Conservation (phyloP, 2,113 vertebrate species). For the Dasyprocta punctata region DNA sequence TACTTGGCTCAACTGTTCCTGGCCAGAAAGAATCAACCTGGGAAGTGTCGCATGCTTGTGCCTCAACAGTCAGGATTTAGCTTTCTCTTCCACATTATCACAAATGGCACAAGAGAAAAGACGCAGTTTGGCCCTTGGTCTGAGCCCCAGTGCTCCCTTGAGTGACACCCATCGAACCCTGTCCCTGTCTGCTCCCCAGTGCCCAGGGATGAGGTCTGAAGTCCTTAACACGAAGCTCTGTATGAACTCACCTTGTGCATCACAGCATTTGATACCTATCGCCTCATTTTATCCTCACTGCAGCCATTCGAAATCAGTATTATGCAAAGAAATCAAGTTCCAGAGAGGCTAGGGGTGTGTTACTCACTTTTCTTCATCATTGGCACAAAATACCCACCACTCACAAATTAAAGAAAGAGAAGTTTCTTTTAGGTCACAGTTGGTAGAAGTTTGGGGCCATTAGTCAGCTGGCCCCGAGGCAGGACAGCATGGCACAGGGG, state of each 20-base stretch:
- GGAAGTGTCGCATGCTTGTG: background rate
- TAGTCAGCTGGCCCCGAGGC: background rate
- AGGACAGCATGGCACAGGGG: background rate
- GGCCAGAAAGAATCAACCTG: background rate
- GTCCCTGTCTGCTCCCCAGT: background rate
- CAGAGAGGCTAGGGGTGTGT: background rate
- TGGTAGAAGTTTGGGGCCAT: background rate
- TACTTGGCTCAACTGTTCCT: background rate
- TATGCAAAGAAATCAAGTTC: background rate
- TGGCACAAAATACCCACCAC: background rate
- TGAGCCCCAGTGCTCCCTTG: background rate
- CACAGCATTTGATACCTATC: rapidly evolving
- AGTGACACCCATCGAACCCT: background rate
- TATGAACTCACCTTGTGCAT: rapidly evolving
- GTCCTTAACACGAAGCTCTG: background rate
- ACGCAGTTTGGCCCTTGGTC: background rate
- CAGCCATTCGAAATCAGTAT: background rate
- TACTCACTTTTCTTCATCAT: background rate
- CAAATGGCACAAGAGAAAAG: background rate
- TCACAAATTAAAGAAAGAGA: background rate
- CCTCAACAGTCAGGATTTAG: background rate
- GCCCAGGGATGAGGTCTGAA: background rate
- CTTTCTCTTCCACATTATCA: background rate
- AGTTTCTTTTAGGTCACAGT: background rate
- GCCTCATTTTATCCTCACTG: background rate